phyloP scores from a whole-genome alignment of 2,797 vertebrate genomes.

The Neopelma chrysocephalum region DNA sequence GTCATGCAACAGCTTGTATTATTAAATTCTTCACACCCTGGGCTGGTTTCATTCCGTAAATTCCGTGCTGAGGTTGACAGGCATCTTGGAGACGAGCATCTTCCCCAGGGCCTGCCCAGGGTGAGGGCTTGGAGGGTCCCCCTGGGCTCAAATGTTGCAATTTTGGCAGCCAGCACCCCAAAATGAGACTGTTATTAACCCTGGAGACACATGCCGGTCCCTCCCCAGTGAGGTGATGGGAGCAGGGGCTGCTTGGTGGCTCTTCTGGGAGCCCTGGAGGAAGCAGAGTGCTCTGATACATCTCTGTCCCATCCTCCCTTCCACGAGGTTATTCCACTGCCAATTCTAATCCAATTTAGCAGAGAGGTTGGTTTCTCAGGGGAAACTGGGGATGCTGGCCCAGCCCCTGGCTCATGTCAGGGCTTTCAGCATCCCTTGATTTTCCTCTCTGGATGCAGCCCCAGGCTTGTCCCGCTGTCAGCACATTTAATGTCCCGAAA shows the following conservation, averaged over 20 bases:
- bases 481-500: not conserved
- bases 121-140: rapidly evolving
- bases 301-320: not conserved
- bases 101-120: not conserved
- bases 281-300: not conserved
- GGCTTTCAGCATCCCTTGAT: not conserved
- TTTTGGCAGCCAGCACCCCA: not conserved
- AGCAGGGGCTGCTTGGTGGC: not conserved
- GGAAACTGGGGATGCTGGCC: not conserved
- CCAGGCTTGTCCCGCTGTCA: not conserved
- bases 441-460: not conserved
- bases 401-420: rapidly evolving
- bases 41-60: not conserved
- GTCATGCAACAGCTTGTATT: not conserved
- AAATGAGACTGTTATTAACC: not conserved
- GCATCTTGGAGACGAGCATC: not conserved
- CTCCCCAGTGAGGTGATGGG: not conserved
- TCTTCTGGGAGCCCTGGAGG: not conserved
- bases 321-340: not conserved
- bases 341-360: too few species aligned
- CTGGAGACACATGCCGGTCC: not conserved
- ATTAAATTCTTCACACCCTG: constrained; percentile 23
- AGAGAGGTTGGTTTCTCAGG: not conserved
- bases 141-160: rapidly evolving
- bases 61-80: not conserved